Evolutionary conservation across 2,888 invertebrate species (phyloP).

Genomic region (Nemurella pictetii): DNA sequence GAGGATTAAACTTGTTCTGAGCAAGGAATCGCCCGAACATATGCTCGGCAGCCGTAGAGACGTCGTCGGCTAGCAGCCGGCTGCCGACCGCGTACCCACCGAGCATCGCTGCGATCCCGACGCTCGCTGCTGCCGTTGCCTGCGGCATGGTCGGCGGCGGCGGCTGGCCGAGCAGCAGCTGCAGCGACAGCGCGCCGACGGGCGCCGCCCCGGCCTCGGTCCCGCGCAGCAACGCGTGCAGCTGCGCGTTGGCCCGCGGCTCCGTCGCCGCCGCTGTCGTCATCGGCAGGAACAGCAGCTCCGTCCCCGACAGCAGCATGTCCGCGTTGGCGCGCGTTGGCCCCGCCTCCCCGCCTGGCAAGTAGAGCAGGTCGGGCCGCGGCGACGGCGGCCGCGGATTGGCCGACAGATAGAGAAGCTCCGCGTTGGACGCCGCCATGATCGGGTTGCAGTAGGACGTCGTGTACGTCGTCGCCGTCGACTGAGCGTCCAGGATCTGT

Average conservation of each 20-base stretch:
- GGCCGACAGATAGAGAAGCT: too few relatives aligned
- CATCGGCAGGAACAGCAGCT: not conserved
- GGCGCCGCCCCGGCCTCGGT: not conserved
- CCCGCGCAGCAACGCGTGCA: not conserved
- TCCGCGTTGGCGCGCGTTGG: not conserved
- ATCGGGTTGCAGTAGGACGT: conserved; percentile 2
- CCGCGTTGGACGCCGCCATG: conserved; percentile 5
- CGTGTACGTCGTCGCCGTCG: conserved; percentile 8
- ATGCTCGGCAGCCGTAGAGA: too few relatives aligned
- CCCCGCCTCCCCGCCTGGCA: not conserved
- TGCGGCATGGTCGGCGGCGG: not conserved
- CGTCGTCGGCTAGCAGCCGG: too few relatives aligned
- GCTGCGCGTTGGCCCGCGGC: not conserved
- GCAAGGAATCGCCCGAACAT: too few relatives aligned
- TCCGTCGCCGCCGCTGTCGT: not conserved
- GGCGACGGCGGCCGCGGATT: not conserved
- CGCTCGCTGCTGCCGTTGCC: not conserved
- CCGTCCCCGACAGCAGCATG: not conserved
- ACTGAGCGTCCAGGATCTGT: conserved; percentile 19
- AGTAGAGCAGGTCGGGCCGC: not conserved
- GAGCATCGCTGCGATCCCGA: not conserved
- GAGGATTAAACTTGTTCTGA: too few relatives aligned
- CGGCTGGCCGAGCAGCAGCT: not conserved
- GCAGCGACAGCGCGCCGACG: not conserved
- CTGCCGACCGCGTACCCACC: not conserved